A percentile compares a stretch with the other conserved stretches of the same genome.
Conservation (phyloP, 1,140 invertebrate genomes). For the Drosophila obscura region DNA sequence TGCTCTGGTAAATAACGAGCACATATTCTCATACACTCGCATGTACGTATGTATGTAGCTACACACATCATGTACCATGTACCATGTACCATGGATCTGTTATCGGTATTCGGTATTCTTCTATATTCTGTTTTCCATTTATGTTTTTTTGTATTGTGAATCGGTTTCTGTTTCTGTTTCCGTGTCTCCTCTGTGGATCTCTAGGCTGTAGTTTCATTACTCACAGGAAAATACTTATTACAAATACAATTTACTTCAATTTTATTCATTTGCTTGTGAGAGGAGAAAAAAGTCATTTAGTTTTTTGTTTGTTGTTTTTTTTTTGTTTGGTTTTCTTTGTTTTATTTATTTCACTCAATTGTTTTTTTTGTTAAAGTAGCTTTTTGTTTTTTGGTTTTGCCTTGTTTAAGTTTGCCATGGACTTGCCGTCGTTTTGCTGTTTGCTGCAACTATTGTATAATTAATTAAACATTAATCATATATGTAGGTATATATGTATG, state of each 20-base stretch:
- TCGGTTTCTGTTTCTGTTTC: constrained; percentile 14
- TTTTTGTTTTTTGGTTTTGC: constrained; percentile 39
- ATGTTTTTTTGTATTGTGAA: neutral
- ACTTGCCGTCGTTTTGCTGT: constrained; percentile 64
- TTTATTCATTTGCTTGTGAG: constrained; percentile 21
- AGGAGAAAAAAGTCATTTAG: constrained; percentile 70
- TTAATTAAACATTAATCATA: constrained; percentile 34
- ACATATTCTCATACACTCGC: constrained; percentile 39
- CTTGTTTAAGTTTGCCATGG: constrained; percentile 65
- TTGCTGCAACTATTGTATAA: constrained; percentile 64
- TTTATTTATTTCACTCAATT: constrained; percentile 81
- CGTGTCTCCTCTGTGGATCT: constrained; percentile 1
- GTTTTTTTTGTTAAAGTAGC: constrained; percentile 70
- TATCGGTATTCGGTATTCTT: constrained; percentile 14
- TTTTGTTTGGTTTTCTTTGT: constrained; percentile 43
- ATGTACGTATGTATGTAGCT: constrained; percentile 24
- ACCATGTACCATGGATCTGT: neutral
- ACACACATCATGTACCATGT: too few relatives aligned
- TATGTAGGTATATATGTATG: constrained; percentile 49
- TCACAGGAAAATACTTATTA: constrained; percentile 47
- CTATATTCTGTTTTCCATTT: constrained; percentile 11
- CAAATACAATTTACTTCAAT: constrained; percentile 35
- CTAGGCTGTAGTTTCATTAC: constrained; percentile 17
- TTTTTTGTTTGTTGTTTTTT: constrained; percentile 33
- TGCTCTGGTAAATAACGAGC: constrained; percentile 40